phyloP scores from a whole-genome alignment of 2,113 vertebrate genomes.

The Gopherus evgoodei region DNA sequence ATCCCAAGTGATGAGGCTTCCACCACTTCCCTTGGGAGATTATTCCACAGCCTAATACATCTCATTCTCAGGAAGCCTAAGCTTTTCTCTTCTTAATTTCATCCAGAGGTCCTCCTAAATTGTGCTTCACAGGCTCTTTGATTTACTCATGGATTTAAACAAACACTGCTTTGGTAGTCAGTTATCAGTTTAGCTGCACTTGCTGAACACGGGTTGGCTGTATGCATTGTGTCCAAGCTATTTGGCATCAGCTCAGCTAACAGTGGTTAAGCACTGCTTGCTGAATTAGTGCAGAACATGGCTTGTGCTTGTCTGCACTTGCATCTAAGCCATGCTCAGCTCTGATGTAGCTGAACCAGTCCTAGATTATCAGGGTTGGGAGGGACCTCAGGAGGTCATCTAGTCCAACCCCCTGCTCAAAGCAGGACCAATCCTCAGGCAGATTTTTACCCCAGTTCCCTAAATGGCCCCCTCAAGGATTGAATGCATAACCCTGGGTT shows the following conservation, averaged over 20 bases:
- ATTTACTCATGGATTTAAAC: no score
- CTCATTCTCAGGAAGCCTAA: not conserved
- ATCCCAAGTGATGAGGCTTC: not conserved
- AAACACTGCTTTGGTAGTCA: not conserved
- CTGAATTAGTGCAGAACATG: not conserved
- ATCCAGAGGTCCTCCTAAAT: not conserved
- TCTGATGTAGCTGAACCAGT: not conserved
- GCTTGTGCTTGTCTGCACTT: not conserved
- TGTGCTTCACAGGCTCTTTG: not conserved
- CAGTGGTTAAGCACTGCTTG: not conserved
- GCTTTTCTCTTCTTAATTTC: not conserved
- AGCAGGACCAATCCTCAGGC: no score
- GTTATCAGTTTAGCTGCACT: not conserved
- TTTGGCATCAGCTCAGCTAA: not conserved
- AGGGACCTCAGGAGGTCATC: no score
- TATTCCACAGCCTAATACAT: not conserved
- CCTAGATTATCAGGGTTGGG: no score
- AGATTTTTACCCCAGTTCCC: no score
- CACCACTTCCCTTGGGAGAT: not conserved
- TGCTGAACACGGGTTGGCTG: not conserved
- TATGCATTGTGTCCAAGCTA: no score
- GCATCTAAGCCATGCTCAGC: not conserved
- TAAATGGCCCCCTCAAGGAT: no score
- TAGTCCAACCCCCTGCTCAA: no score
- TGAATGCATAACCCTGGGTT: no score